These are phyloP conservation scores for Drosophila teissieri DNA, from an alignment of 1,140 invertebrate genomes.

Conservation along the genomic window DNA sequence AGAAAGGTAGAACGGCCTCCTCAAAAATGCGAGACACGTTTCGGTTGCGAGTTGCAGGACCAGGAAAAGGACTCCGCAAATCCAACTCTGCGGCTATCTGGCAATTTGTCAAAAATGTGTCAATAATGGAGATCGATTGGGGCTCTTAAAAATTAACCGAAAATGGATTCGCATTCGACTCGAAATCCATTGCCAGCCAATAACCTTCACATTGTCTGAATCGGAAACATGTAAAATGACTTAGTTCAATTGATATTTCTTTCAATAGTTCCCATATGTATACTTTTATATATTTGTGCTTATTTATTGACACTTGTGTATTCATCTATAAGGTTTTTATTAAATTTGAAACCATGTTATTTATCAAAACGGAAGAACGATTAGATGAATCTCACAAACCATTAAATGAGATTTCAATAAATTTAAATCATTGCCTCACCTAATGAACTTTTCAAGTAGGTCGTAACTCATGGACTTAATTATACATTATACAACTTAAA, in stretches of 20 bases:
- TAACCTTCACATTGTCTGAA: conserved; percentile 26
- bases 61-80: conserved; percentile 36
- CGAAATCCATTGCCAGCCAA: conserved; percentile 25
- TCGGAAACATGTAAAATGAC: conserved; percentile 19
- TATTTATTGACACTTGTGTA: neutral
- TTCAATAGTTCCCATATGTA: no score
- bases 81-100: conserved; percentile 45
- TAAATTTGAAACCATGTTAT: no score
- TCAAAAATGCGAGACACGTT: conserved; percentile 68
- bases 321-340: no score
- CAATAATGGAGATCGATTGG: conserved; percentile 80
- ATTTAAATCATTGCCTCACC: neutral
- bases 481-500: conserved; percentile 1
- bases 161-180: conserved; percentile 44
- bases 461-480: neutral
- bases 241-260: conserved; percentile 5
- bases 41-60: conserved; percentile 43
- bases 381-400: no score
- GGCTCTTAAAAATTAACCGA: conserved; percentile 59
- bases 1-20: conserved; percentile 61
- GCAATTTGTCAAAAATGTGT: conserved; percentile 83
- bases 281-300: neutral
- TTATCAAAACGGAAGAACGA: no score
- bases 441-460: neutral
- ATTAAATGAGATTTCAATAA: neutral